Conservation (phyloP, 2,113 vertebrate genomes). For the Chloropsis cyanopogon region DNA sequence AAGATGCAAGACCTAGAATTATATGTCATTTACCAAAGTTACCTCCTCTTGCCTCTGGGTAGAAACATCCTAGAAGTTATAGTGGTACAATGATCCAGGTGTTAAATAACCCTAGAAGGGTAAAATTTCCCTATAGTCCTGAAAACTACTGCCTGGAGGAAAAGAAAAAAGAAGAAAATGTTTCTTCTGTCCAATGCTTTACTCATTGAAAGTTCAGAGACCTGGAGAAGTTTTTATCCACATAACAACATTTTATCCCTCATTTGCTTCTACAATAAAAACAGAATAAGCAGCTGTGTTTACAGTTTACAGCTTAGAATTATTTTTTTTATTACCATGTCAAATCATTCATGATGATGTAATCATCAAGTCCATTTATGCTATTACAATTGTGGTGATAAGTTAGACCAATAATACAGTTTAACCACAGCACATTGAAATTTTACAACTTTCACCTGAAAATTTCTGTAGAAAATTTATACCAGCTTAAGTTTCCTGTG, state of each 20-base stretch:
- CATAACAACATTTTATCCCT: background rate
- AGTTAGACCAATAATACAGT: background rate
- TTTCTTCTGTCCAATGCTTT: background rate
- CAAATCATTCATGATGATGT: background rate
- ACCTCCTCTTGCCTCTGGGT: constrained; percentile 40
- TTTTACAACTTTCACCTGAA: background rate
- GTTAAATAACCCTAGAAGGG: constrained; percentile 38
- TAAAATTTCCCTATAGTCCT: background rate
- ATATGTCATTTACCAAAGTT: constrained; percentile 44
- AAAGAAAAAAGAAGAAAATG: background rate
- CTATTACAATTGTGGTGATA: background rate
- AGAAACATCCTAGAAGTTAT: constrained; percentile 19
- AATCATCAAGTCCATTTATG: background rate
- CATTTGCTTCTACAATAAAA: background rate
- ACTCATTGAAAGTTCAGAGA: background rate
- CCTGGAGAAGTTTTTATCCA: background rate
- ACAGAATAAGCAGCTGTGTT: constrained; percentile 2
- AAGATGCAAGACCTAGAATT: constrained; percentile 65
- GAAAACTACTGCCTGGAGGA: background rate
- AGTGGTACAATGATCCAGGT: constrained; percentile 54
- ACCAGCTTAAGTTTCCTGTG: background rate
- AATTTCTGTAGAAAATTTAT: background rate
- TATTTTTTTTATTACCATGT: background rate
- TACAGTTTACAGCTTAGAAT: background rate
- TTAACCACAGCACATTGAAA: background rate